A percentile compares a stretch with the other conserved stretches of the same genome.
phyloP scores from a whole-genome alignment of 2,797 vertebrate species.

The Acanthurus tractus region DNA sequence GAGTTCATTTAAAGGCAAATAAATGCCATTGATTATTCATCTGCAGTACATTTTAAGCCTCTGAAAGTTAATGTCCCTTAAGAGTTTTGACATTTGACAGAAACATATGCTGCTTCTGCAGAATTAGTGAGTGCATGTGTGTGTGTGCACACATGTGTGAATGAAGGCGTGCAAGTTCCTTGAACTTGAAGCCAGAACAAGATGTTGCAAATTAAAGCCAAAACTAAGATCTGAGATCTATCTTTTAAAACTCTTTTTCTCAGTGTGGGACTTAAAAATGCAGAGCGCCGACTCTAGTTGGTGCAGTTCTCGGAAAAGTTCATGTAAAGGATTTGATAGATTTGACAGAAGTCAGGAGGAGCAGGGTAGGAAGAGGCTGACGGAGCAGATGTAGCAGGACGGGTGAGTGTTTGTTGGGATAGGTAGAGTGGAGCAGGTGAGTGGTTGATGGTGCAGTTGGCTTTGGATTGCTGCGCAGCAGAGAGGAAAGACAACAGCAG shows the following conservation, averaged over 20 bases:
- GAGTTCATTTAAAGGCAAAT: neutral
- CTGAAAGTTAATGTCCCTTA: constrained; percentile 6
- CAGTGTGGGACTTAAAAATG: too few species aligned
- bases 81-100: constrained; percentile 3
- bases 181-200: neutral
- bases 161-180: neutral
- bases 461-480: too few species aligned
- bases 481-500: too few species aligned
- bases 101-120: neutral
- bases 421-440: too few species aligned
- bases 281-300: too few species aligned
- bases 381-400: too few species aligned
- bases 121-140: neutral
- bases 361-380: too few species aligned
- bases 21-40: constrained; percentile 4
- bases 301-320: too few species aligned
- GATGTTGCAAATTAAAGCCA: constrained; percentile 9
- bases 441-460: too few species aligned
- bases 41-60: constrained; percentile 1
- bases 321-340: too few species aligned
- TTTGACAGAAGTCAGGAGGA: too few species aligned
- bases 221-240: constrained; percentile 7
- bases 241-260: neutral
- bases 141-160: neutral
- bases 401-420: too few species aligned